Conservation (phyloP, 2,888 invertebrate genomes). For the Parnassius mnemosyne region DNA sequence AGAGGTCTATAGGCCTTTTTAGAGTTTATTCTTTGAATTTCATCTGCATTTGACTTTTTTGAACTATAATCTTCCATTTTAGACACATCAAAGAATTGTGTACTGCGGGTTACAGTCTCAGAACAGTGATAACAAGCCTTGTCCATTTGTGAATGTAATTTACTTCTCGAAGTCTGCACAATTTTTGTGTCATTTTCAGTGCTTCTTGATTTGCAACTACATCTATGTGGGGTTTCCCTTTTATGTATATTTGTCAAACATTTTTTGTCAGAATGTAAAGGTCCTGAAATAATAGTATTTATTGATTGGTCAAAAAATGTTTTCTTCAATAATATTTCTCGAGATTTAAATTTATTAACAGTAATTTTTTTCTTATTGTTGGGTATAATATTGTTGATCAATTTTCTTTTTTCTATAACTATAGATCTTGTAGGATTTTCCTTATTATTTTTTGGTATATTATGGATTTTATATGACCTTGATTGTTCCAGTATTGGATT, state of each 20-base stretch:
- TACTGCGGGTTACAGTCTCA: constrained; percentile 37
- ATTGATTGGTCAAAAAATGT: constrained; percentile 40
- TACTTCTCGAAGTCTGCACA: constrained; percentile 42
- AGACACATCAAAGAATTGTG: constrained; percentile 39
- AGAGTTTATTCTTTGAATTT: constrained; percentile 5
- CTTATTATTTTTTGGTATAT: constrained; percentile 22
- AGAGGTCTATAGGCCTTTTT: constrained; percentile 4
- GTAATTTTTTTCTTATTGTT: constrained; percentile 31
- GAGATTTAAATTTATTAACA: constrained; percentile 39
- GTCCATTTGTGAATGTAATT: constrained; percentile 36
- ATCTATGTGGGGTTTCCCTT: constrained; percentile 45
- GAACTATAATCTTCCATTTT: background rate
- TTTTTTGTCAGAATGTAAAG: constrained; percentile 45
- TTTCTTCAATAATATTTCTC: constrained; percentile 40
- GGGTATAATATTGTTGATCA: constrained; percentile 40
- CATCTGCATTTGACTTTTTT: background rate
- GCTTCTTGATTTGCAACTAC: constrained; percentile 25
- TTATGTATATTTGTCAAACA: constrained; percentile 52
- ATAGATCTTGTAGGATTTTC: constrained; percentile 38
- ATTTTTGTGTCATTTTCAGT: constrained; percentile 38
- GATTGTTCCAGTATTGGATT: constrained; percentile 41
- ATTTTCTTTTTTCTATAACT: constrained; percentile 45
- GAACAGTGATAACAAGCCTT: constrained; percentile 45
- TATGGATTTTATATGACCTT: constrained; percentile 20
- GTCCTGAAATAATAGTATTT: constrained; percentile 50